Percentiles rank a stretch among this genome's conserved stretches.
phyloP scores from a whole-genome alignment of 2,888 invertebrate genomes.

The Cheilosia vulpina region DNA sequence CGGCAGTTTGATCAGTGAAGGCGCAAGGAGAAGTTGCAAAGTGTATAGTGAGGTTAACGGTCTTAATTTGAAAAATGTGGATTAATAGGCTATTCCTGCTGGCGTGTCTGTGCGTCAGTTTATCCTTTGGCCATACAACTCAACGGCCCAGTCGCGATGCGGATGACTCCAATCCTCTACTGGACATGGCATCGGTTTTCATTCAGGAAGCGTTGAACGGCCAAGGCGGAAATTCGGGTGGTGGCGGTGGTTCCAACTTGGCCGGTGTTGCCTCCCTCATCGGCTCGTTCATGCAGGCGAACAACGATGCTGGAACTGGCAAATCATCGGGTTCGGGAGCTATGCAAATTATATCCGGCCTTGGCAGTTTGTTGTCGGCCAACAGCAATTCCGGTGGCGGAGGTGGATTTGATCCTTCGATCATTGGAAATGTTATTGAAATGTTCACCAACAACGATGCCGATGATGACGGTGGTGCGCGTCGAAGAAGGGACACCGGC shows the following conservation, averaged over 20 bases:
- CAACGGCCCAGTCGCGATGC: conserved; percentile 82
- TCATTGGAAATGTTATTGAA: conserved; percentile 86
- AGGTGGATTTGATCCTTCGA: conserved; percentile 85
- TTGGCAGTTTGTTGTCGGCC: conserved; percentile 81
- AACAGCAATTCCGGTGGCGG: conserved; percentile 83
- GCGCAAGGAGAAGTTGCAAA: conserved; percentile 46
- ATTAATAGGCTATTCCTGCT: conserved; percentile 79
- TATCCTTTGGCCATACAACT: conserved; percentile 79
- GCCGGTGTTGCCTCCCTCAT: conserved; percentile 87
- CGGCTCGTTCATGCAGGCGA: conserved; percentile 88
- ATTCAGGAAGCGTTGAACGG: conserved; percentile 86
- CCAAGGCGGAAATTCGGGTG: conserved; percentile 80
- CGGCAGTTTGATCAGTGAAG: conserved; percentile 45
- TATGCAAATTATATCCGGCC: conserved; percentile 82
- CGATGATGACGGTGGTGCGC: conserved; percentile 76
- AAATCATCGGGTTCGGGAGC: conserved; percentile 79
- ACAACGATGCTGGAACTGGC: conserved; percentile 84
- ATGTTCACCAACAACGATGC: conserved; percentile 83
- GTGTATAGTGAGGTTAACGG: conserved; percentile 41
- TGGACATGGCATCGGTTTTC: conserved; percentile 89
- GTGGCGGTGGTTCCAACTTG: conserved; percentile 79
- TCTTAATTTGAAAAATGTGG: conserved; percentile 77
- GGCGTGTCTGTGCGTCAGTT: conserved; percentile 79
- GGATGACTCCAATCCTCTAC: conserved; percentile 86
- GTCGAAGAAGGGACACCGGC: conserved; percentile 76